Base-by-base conservation (phyloP, 2,113 vertebrate species). In the Laticauda laticaudata region DNA sequence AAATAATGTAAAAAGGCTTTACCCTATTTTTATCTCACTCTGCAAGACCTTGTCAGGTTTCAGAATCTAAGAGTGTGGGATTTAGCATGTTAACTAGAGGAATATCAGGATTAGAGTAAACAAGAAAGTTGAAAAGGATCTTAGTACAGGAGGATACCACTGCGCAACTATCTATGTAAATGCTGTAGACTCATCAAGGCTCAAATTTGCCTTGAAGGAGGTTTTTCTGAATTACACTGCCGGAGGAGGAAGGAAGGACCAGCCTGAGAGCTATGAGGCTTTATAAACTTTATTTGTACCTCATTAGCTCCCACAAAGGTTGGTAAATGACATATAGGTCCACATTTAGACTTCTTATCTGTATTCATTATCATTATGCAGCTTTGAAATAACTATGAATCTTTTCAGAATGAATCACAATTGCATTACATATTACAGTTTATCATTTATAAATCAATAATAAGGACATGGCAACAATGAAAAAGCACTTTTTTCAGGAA, bases 321-420 rank as follows among this genome's bases (percentile, higher is more conserved):
- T 91, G 53, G 90, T 43, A 91, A 85, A 91, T 56, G 54, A 85
- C 69, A 85, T 23, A 91, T 39, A 85, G 2, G 24, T 21, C 34
- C n/a, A 54, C 14, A 85, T 81, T 91, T 54, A 55, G 81, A 91
- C n/a, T 91, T 81, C 54, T 51, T 55, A 81, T 54, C 51, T 12
- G 53, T 53, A 56, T 91, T 91, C 34, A 90, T 18, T 56, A 45
- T 23, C 6, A 91, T 53, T 43, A 85, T 39, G 54, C 64, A 39
- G 51, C 64, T 91, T 91, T 85, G 69, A 85, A 91, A 91, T 91
- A 54, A 23, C 69, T 85, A 85, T 69, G 90, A 85, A 91, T 85
- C 51, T 34, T 85, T 91, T 91, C 69, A 91, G 75, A 91, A 91
- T 91, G 81, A 91, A 56, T 91, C 51, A 91, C 69, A 85, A 91